Evolutionary conservation across 2,113 vertebrate species (phyloP), one percentile per base, ranked within the genome.

Genomic region (Sialia sialis): DNA sequence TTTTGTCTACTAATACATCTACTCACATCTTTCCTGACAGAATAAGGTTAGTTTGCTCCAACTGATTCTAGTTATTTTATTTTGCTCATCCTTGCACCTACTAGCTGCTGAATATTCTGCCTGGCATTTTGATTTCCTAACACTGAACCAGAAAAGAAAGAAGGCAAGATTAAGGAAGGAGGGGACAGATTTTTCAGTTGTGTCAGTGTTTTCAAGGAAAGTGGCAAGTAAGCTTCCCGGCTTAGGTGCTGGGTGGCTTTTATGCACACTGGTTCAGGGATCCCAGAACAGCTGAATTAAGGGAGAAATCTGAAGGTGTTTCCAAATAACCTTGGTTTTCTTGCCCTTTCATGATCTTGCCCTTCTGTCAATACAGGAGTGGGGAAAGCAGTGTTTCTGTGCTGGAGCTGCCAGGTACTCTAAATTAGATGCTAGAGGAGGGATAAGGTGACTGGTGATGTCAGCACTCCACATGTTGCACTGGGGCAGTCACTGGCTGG

Each of bases 1-100:
- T 79, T 91, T 96, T 96, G 84, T 83, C 89, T 94, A 51, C 82
- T 93, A 95, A 94, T 95, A 79, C 51, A 67, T 85, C 78, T 83
- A 77, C 59, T 93, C 25, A 78, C 41, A 51, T 64, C 29, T 62
- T 72, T 91, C 74, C 54, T 83, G 63, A 67, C 59, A 90, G 63
- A 95, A 85, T 84, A 94, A 95, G 89, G 70, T 94, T 95, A 77
- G 51, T 38, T 91, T 89, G 70, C 51, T 93, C 46, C 15, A 55
- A 55, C 63, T 94, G 84, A 93, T 90, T 63, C 82, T 70, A 74
- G 38, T 69, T 79, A 91, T 62, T 95, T 93, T 83, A 76, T 94
- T 92, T 95, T 76, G 34, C 72, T 94, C 76, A 92, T 95, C 86
- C 86, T 92, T 84, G 46, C 30, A 62, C 18, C 66, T 66, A 76